Base-by-base conservation (phyloP, 2,888 invertebrate genomes). In the Malacosoma neustria region DNA sequence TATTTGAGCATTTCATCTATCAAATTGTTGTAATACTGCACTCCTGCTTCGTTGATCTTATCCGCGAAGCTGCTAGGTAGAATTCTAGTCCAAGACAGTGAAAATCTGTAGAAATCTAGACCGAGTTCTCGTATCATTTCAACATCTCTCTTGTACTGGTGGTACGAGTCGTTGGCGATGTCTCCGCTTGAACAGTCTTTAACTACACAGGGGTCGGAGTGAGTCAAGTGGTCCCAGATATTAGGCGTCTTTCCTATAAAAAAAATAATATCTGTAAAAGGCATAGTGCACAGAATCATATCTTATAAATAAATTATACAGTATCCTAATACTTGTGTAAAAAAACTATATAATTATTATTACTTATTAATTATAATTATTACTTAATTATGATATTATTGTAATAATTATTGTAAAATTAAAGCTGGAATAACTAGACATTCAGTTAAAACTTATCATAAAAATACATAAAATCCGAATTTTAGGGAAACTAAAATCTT, bases 21-120 rank as follows among this genome's bases (percentile, higher is more conserved):
- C 1, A 91, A 57, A 41, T 82, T 72, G 46, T 89, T 88, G 61
- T 92, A 92, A 62, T 90, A 91, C 31, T 84, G 64, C 3, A 92
- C 75, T 5, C 89, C 92, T 2, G 53, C 51, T 11, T 49, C 49
- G 53, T 90, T 92, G 11, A 89, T 61, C 4, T 66, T 52, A 35
- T 85, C 71, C 1, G 73, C 49, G 34, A 79, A 77, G 32, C 88
- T 89, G 35, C 74, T 81, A 0, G 90, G 89, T 33, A 90, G 59
- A 14, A 92, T 69, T 33, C 91, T 62, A 0, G 88, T 51, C 91
- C 91, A 91, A 1, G 89, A 84, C n/a, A 89, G 59, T 0, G 88
- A 88, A 49, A 88, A 87, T 32, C 88, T 67, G 57, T 88, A 87
- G 46, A 68, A 75, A 37, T 87, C 65, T 2, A 79, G 60, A 2